A percentile compares a stretch with the other conserved stretches of the same genome.
These are phyloP conservation scores for Characodon lateralis DNA, from an alignment of 2,797 vertebrate species.

Conservation along the genomic window DNA sequence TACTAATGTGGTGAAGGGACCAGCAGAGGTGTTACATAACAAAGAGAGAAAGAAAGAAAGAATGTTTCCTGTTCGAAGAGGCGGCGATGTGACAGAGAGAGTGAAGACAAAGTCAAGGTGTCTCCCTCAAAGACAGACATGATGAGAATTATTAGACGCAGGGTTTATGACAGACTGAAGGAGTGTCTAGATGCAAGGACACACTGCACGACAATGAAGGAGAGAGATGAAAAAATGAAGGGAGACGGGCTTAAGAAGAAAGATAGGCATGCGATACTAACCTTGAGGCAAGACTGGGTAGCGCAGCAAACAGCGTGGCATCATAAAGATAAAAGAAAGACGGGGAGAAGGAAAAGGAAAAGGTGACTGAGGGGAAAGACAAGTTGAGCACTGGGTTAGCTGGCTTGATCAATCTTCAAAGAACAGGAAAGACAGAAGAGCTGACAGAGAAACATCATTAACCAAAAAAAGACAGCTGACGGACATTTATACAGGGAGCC, in stretches of 20 bases:
- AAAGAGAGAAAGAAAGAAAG: slow-evolving; percentile 38
- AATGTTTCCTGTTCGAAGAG: slow-evolving; percentile 56
- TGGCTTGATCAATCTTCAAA: slow-evolving; percentile 69
- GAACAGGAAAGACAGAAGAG: slow-evolving; percentile 43
- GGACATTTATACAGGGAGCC: slow-evolving; percentile 44
- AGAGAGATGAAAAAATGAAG: slow-evolving; percentile 47
- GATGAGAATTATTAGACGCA: slow-evolving; percentile 70
- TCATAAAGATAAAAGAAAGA: slow-evolving; percentile 70
- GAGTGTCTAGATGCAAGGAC: slow-evolving; percentile 65
- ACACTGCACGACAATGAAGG: slow-evolving; percentile 50
- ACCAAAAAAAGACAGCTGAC: slow-evolving; percentile 38
- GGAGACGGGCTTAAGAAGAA: slow-evolving; percentile 40
- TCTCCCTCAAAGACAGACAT: slow-evolving; percentile 63
- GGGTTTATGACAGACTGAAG: slow-evolving; percentile 60
- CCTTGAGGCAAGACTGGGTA: slow-evolving; percentile 82
- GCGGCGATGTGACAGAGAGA: slow-evolving; percentile 30
- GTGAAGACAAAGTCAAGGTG: slow-evolving; percentile 66
- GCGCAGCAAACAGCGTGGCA: slow-evolving; percentile 68
- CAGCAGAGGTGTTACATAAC: slow-evolving; percentile 27
- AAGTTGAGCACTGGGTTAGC: slow-evolving; percentile 61
- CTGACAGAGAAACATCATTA: slow-evolving; percentile 48
- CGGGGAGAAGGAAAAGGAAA: slow-evolving; percentile 49
- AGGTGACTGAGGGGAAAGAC: slow-evolving; percentile 62
- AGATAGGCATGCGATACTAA: slow-evolving; percentile 74
- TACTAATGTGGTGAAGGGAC: slow-evolving; percentile 27